Conservation (phyloP, 1,140 invertebrate genomes). For the Delia radicum region DNA sequence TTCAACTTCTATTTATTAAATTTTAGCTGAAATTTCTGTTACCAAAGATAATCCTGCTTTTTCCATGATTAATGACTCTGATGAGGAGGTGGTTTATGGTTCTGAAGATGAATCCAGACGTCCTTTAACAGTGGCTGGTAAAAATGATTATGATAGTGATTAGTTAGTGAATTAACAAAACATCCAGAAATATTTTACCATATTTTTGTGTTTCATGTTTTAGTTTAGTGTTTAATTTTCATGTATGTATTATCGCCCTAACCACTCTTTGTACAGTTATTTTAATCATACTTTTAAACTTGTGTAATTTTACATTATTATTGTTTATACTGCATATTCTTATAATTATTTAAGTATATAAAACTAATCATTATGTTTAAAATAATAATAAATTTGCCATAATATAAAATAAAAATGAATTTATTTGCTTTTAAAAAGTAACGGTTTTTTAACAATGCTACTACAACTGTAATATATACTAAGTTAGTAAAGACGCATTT, state of each 20-base stretch:
- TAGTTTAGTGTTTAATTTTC: neutral
- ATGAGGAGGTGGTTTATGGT: conserved; percentile 95
- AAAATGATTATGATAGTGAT: conserved; percentile 70
- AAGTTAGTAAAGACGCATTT: neutral
- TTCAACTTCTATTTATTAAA: neutral
- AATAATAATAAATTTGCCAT: neutral
- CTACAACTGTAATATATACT: too few relatives aligned
- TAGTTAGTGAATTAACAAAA: conserved; percentile 38
- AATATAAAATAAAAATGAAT: neutral
- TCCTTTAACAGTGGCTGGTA: conserved; percentile 62
- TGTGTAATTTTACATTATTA: neutral
- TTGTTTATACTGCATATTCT: neutral
- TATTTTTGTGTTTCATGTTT: neutral
- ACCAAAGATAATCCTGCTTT: conserved; percentile 97
- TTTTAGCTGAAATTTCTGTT: conserved; percentile 74
- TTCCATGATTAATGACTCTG: conserved; percentile 98
- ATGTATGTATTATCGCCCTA: neutral
- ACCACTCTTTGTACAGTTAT: neutral
- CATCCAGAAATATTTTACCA: neutral
- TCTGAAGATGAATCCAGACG: conserved; percentile 84
- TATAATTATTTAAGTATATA: neutral
- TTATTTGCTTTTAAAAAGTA: too few relatives aligned
- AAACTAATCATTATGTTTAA: neutral
- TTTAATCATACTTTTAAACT: neutral
- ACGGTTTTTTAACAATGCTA: neutral